Evolutionary conservation across 2,113 vertebrate genomes (phyloP).

Genomic region (Meles meles): DNA sequence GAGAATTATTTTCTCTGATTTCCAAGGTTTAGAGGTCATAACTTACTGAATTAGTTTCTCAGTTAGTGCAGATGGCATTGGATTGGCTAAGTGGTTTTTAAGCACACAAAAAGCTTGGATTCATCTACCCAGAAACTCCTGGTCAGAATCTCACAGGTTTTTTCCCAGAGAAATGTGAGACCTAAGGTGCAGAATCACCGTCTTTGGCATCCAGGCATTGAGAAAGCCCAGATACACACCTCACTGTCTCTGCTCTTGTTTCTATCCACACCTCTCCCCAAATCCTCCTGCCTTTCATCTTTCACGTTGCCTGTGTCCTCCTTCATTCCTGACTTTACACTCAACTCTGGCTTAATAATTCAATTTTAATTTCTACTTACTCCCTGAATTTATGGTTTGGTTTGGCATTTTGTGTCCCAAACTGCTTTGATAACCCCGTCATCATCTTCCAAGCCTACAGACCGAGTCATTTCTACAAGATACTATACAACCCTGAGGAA

Average conservation of each 20-base stretch:
- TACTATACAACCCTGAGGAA: not conserved
- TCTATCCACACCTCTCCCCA: not conserved
- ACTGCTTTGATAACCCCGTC: not conserved
- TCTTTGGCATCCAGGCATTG: not conserved
- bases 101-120: not conserved
- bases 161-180: not conserved
- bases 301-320: not conserved
- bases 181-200: not conserved
- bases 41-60: not conserved
- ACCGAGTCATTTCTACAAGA: not conserved
- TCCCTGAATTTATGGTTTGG: not conserved
- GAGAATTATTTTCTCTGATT: not conserved
- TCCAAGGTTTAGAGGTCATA: not conserved
- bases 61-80: not conserved
- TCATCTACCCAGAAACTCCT: not conserved
- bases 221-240: not conserved
- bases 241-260: not conserved
- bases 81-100: not conserved
- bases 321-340: not conserved
- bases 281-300: not conserved
- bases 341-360: not conserved
- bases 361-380: not conserved
- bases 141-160: not conserved
- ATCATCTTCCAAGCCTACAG: not conserved
- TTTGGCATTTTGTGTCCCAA: not conserved